Evolutionary conservation across 2,113 vertebrate species (phyloP).

Genomic region (Anolis carolinensis): DNA sequence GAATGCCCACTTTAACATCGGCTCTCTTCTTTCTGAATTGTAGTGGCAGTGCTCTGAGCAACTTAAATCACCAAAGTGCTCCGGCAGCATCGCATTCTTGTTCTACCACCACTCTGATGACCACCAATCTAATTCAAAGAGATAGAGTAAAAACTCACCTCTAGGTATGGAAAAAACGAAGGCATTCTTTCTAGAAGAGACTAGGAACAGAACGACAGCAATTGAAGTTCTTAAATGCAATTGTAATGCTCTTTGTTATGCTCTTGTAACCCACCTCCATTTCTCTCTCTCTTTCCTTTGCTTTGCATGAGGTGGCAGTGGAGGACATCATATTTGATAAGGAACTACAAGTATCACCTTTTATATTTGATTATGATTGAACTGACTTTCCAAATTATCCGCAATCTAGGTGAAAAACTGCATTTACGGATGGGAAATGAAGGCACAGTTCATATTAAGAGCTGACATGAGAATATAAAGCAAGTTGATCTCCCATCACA

Average conservation of each 20-base stretch:
- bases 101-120: constrained; percentile 72
- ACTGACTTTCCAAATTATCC: constrained; percentile 62
- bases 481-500: constrained; percentile 65
- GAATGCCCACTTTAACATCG: constrained; percentile 70
- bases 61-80: constrained; percentile 64
- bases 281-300: background rate
- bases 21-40: constrained; percentile 71
- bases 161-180: constrained; percentile 72
- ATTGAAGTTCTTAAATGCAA: constrained; percentile 61
- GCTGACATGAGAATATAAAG: constrained; percentile 36
- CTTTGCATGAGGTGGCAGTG: constrained; percentile 30
- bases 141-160: constrained; percentile 78
- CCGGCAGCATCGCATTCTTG: constrained; percentile 59
- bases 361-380: constrained; percentile 42
- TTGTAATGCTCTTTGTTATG: constrained; percentile 60
- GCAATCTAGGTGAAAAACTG: constrained; percentile 24
- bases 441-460: constrained; percentile 56
- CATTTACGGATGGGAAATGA: background rate
- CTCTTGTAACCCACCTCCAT: background rate
- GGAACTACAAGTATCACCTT: constrained; percentile 49
- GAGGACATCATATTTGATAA: constrained; percentile 45
- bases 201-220: constrained; percentile 54
- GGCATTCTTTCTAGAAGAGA: constrained; percentile 59
- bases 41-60: constrained; percentile 79
- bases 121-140: constrained; percentile 79